These are phyloP conservation scores for Syrista parreyssii DNA, from an alignment of 2,888 invertebrate genomes.

Conservation along the genomic window DNA sequence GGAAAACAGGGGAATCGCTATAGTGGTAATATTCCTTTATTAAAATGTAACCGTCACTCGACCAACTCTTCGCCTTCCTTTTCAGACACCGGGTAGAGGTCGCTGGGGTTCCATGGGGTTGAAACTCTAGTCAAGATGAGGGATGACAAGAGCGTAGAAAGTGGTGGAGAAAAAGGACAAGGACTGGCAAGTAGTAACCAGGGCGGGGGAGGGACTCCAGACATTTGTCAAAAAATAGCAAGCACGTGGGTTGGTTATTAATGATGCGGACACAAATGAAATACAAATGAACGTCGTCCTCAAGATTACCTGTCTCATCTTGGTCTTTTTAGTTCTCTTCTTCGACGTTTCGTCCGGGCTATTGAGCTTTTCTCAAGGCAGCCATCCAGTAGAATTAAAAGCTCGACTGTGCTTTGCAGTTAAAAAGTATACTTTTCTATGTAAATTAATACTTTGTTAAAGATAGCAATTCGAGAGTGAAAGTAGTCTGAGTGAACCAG, in stretches of 20 bases:
- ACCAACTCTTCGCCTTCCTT: background rate
- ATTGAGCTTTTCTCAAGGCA: background rate
- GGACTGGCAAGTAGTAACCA: background rate
- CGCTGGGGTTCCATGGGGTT: background rate
- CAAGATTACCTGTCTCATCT: background rate
- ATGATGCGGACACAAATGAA: background rate
- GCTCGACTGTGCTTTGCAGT: background rate
- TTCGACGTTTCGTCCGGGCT: background rate
- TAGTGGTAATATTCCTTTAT: background rate
- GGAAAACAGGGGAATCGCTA: background rate
- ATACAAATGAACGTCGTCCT: background rate
- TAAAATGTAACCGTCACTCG: background rate
- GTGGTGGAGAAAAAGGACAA: background rate
- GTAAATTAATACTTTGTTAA: background rate
- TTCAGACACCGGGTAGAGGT: background rate
- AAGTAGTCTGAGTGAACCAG: too few relatives aligned
- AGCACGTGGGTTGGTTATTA: background rate
- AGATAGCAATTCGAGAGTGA: background rate
- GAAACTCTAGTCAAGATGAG: background rate
- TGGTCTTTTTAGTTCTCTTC: background rate
- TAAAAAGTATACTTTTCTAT: background rate
- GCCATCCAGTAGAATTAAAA: background rate
- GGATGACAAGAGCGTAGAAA: background rate
- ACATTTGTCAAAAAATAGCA: background rate
- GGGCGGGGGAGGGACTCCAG: background rate